A percentile compares a stretch with the other conserved stretches of the same genome.
Evolutionary conservation across 2,888 invertebrate species (phyloP).

Genomic region (Luffia ferchaultella): DNA sequence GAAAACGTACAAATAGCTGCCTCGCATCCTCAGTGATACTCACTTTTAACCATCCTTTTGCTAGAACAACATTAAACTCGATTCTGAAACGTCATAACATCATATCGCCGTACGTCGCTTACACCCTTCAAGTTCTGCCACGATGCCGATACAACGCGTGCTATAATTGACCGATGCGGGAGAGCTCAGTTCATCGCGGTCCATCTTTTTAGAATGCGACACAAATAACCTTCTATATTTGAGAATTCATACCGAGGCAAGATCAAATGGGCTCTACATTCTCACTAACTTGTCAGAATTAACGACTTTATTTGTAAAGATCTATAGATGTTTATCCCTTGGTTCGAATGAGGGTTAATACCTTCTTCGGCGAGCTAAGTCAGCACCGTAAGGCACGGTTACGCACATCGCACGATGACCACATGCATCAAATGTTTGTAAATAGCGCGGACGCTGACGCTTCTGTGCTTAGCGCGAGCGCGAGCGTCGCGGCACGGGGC

Average conservation of each 20-base stretch:
- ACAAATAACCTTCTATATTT: constrained; percentile 67
- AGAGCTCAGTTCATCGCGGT: constrained; percentile 64
- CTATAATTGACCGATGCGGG: constrained; percentile 66
- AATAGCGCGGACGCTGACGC: constrained; percentile 26
- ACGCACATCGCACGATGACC: constrained; percentile 62
- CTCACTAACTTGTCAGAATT: constrained; percentile 21
- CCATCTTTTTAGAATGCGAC: constrained; percentile 66
- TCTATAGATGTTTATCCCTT: background rate
- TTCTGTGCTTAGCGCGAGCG: constrained; percentile 26
- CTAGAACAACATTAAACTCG: constrained; percentile 16
- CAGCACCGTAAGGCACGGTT: constrained; percentile 48
- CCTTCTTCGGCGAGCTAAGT: background rate
- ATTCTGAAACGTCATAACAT: constrained; percentile 33
- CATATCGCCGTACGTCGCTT: constrained; percentile 22
- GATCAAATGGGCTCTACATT: constrained; percentile 41
- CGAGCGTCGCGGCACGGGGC: constrained; percentile 30
- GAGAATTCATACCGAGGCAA: constrained; percentile 55
- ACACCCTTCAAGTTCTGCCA: constrained; percentile 35
- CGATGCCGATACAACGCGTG: constrained; percentile 48
- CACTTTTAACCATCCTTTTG: constrained; percentile 28
- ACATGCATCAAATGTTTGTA: constrained; percentile 66
- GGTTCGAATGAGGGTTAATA: background rate
- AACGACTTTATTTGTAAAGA: constrained; percentile 18
- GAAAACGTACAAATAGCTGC: constrained; percentile 39
- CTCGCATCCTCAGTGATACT: constrained; percentile 28